phyloP scores from a whole-genome alignment of 1,140 invertebrate species.

The Ganaspis sp. region DNA sequence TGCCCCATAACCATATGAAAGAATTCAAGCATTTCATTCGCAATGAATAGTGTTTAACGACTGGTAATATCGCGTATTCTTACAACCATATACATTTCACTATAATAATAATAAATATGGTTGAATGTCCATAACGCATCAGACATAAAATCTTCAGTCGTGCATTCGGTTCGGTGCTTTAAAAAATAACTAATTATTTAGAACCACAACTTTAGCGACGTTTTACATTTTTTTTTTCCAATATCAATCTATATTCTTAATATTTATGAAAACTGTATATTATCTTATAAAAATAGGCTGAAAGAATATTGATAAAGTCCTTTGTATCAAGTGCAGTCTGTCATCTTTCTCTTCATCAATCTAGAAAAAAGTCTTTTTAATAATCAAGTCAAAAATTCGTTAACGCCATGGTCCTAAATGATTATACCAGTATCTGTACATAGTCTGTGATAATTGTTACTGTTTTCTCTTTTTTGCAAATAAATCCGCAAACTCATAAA shows the following conservation, averaged over 20 bases:
- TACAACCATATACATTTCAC: background rate
- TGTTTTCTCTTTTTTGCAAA: background rate
- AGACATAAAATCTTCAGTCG: conserved; percentile 10
- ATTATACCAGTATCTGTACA: background rate
- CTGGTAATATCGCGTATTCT: conserved; percentile 9
- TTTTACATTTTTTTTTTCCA: background rate
- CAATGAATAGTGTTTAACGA: background rate
- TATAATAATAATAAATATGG: conserved; percentile 2
- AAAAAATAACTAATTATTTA: conserved; percentile 15
- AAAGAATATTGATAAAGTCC: conserved; percentile 5
- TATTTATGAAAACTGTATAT: background rate
- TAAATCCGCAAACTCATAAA: too few relatives aligned
- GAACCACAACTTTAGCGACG: background rate
- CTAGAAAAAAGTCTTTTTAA: background rate
- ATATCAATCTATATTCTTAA: background rate
- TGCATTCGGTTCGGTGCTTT: conserved; percentile 6
- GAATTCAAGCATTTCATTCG: conserved; percentile 14
- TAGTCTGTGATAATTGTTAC: background rate
- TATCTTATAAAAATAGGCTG: conserved; percentile 13
- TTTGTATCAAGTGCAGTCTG: background rate
- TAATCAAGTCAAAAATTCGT: background rate
- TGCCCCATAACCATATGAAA: conserved; percentile 11
- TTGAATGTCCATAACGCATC: conserved; percentile 11
- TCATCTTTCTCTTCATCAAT: background rate
- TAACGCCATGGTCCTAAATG: background rate